Base-by-base conservation (phyloP, 2,113 vertebrate genomes). In the Okapia johnstoni region DNA sequence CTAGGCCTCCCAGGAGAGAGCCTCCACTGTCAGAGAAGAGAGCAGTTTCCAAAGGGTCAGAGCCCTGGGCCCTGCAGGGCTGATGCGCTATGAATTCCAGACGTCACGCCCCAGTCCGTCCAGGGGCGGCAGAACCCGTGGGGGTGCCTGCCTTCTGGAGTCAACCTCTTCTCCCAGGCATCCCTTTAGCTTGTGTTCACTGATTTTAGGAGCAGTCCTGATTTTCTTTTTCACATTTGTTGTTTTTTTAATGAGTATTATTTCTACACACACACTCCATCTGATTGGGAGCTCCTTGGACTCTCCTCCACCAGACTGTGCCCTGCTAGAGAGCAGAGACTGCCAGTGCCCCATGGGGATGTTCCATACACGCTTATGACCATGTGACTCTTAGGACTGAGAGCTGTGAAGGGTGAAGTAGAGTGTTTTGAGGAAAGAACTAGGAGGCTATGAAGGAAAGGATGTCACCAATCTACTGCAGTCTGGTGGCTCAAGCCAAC, bases 11-110 rank as follows among this genome's bases (percentile, higher is more conserved):
- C 0, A 50, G 90, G 85, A 90, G 61, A 85, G 7, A 40, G 88
- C 61, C 94, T 97, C 97, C 28, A 84, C 93, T 93, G 96, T 97
- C 97, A 97, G 86, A 76, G 58, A 58, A 80, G 12, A 96, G 54
- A 52, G 48, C 2, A 0, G 3, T 40, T 96, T 93, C 61, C 77
- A 9, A 30, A 83, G 43, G 94, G 80, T 92, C 96, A 90, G 89
- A 23, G 80, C 1, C 2, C 30, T 15, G 2, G 36, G 79, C 21
- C 33, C 30, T 30, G 19, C 26, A 83, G 43, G 54, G 54, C 13
- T 36, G 58, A 83, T 10, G 3, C 7, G 23, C 36, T 3, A 12
- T 63, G 77, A 76, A 54, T 93, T 55, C 73, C 2, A 16, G n/a
- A 61, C 11, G 0, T 26, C 46, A 25, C 4, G 1, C 73, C 28